Conservation (phyloP, 2,888 invertebrate species). For the Parasteatoda lunata region DNA sequence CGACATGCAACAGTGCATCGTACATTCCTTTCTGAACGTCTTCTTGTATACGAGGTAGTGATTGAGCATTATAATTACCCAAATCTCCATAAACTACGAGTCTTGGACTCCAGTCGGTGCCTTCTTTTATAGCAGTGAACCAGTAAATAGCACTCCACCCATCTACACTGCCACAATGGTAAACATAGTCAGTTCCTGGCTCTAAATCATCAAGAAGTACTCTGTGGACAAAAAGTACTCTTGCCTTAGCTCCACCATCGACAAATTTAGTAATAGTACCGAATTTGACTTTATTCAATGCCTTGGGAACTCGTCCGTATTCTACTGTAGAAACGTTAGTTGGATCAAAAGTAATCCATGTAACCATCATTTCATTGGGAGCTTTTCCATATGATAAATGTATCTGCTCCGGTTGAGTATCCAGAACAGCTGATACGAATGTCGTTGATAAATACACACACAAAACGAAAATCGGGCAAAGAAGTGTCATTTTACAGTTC, state of each 20-base stretch:
- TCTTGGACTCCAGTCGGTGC: conserved; percentile 70
- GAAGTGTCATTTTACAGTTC: not conserved
- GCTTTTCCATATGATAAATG: conserved; percentile 51
- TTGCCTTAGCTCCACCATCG: conserved; percentile 82
- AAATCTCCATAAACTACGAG: conserved; percentile 70
- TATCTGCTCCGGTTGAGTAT: conserved; percentile 55
- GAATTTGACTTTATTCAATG: conserved; percentile 29
- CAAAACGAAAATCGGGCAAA: not conserved
- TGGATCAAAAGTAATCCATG: conserved; percentile 71
- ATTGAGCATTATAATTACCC: conserved; percentile 71
- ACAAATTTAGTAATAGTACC: conserved; percentile 77
- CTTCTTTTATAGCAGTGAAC: conserved; percentile 72
- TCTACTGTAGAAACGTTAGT: conserved; percentile 70
- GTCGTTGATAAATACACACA: not conserved
- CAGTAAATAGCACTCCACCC: conserved; percentile 72
- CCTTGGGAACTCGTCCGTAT: conserved; percentile 68
- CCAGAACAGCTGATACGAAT: not conserved
- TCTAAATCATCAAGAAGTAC: conserved; percentile 77
- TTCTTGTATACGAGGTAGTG: conserved; percentile 70
- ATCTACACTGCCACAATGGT: conserved; percentile 71
- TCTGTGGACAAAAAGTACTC: conserved; percentile 85
- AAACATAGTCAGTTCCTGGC: conserved; percentile 67
- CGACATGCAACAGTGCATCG: conserved; percentile 74
- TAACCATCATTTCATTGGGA: conserved; percentile 71
- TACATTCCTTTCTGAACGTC: conserved; percentile 69